phyloP scores from a whole-genome alignment of 2,888 invertebrate species.

The Acleris literana region DNA sequence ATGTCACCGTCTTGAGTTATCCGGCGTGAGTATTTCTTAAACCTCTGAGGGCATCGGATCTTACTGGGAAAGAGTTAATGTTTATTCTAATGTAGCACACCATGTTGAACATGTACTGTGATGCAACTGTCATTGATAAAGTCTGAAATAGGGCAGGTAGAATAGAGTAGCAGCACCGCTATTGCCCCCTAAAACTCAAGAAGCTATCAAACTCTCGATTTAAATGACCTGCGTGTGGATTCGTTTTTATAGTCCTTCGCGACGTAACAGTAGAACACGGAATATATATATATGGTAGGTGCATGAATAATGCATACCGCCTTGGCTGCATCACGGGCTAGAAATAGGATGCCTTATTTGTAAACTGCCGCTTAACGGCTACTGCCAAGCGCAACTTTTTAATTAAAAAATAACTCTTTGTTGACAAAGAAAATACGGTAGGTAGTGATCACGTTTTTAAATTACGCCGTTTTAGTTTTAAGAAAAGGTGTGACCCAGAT shows the following conservation, averaged over 20 bases:
- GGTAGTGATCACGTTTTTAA: conserved; percentile 6
- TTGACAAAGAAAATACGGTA: conserved; percentile 12
- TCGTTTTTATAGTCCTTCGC: conserved; percentile 33
- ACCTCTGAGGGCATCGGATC: too few relatives aligned
- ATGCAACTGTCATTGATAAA: too few relatives aligned
- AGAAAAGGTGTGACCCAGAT: not conserved
- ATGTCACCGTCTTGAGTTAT: too few relatives aligned
- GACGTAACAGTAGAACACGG: conserved; percentile 39
- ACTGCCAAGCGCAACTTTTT: conserved; percentile 24
- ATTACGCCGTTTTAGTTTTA: conserved; percentile 13
- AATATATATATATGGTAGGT: conserved; percentile 46
- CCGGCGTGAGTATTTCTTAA: too few relatives aligned
- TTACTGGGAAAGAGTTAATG: too few relatives aligned
- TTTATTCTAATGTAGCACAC: too few relatives aligned
- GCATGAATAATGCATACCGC: conserved; percentile 47
- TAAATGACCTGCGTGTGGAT: conserved; percentile 31
- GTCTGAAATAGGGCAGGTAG: conserved; percentile 17
- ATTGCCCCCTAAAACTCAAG: conserved; percentile 29
- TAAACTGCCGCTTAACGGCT: conserved; percentile 30
- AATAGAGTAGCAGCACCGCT: conserved; percentile 25
- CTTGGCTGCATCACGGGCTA: conserved; percentile 44
- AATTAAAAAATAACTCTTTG: conserved; percentile 29
- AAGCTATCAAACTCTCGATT: conserved; percentile 30
- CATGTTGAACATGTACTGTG: too few relatives aligned
- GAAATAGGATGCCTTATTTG: conserved; percentile 35